Evolutionary conservation across 2,113 vertebrate species (phyloP), one percentile per base, ranked within the genome.

Genomic region (Carollia perspicillata): DNA sequence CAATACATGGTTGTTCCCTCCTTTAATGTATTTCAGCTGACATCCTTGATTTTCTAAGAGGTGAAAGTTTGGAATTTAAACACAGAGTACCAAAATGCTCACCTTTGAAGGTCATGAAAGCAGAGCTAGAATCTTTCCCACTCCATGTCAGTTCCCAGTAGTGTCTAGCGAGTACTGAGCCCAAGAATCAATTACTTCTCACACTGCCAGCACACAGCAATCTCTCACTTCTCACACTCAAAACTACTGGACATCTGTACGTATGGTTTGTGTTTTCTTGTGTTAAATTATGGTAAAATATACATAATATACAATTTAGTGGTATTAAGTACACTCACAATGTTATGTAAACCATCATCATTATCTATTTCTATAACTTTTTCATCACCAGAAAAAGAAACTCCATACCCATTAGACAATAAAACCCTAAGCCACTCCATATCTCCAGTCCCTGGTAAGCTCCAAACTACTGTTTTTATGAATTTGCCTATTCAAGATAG

Each of bases 61-160:
- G 60, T 47, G 17, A 63, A 91, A 81, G 58, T 89, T 81, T 80
- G 58, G 35, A 77, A 92, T 86, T 53, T 55, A 88, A 95, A 96
- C 66, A 66, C 10, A 81, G 11, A 94, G 33, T 72, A 94, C 89
- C 35, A 79, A 60, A 80, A 66, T 96, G 55, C 42, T 97, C 69
- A 51, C 18, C 55, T 87, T 49, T 65, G 86, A 94, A 89, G 80
- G 12, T 91, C 72, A 78, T n/a, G 17, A 66, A 71, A 33, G 51
- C 10, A 89, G 58, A 53, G 40, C n/a, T 2, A 74, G 44, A 84
- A 72, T 84, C 13, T 49, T 71, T 90, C 69, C 20, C 30, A 85
- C 14, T 66, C 22, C 75, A 55, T 35, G 58, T 94, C 60, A 68
- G 65, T 75, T 75, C 12, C 17, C 77, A 80, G 44, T 26, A 84